A percentile compares a stretch with the other conserved stretches of the same genome.
Evolutionary conservation across 2,888 invertebrate genomes (phyloP).

Genomic region (Steinernema hermaphroditum): DNA sequence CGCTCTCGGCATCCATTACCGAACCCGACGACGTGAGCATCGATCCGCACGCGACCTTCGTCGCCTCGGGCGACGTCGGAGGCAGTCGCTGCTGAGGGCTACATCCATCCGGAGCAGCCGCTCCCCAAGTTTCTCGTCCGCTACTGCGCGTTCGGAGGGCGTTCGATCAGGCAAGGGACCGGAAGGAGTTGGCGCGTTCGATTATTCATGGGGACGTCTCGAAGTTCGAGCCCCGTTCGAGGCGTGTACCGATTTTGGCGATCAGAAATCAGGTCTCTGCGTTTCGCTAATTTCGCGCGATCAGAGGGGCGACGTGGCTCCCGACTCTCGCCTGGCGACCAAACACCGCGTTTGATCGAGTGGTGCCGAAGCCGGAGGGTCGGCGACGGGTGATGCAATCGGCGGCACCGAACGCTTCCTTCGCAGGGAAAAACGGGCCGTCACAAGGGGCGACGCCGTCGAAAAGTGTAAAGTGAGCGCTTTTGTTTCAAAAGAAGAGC

Average conservation of each 20-base stretch:
- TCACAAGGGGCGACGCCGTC: not conserved
- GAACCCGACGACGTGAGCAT: not conserved
- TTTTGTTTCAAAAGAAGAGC: slow-evolving; percentile 1
- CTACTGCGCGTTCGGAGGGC: no score
- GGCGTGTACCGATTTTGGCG: not conserved
- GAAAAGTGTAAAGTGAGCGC: slow-evolving; percentile 17
- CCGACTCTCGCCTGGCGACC: no score
- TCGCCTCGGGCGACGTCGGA: slow-evolving; percentile 9
- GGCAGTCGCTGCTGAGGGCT: not conserved
- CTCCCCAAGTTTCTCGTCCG: no score
- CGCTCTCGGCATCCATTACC: slow-evolving; percentile 25
- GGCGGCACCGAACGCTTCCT: slow-evolving; percentile 14
- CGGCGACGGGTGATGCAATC: not conserved
- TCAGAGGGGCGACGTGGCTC: not conserved
- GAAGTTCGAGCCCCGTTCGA: no score
- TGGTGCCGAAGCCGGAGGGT: not conserved
- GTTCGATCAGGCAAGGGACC: no score
- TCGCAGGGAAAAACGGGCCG: not conserved
- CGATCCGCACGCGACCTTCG: slow-evolving; percentile 16
- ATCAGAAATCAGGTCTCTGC: slow-evolving; percentile 22
- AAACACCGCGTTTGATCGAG: slow-evolving; percentile 13
- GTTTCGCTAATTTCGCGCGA: not conserved
- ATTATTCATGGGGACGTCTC: no score
- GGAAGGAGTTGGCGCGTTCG: no score
- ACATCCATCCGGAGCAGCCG: slow-evolving; percentile 9